phyloP scores from a whole-genome alignment of 2,797 vertebrate species.

The Nothura maculosa region DNA sequence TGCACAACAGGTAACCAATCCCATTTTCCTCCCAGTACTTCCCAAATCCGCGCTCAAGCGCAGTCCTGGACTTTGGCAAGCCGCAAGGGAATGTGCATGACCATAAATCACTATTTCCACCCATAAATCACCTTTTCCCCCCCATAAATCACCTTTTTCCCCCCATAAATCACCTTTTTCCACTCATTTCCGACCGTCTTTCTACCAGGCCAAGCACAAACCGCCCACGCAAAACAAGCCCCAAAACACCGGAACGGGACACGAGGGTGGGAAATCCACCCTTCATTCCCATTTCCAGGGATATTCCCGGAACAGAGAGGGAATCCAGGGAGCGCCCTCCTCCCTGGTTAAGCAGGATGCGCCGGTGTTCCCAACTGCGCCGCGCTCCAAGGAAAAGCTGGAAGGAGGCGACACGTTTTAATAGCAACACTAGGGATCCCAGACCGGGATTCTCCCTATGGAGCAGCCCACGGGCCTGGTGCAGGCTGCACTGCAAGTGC shows the following conservation, averaged over 20 bases:
- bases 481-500: too few relatives aligned
- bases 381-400: too few relatives aligned
- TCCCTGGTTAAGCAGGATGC: neutral
- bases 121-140: neutral
- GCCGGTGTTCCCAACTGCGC: neutral
- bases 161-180: neutral
- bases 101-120: neutral
- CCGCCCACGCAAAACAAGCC: neutral
- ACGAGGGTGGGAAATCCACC: neutral
- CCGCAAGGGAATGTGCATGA: too few relatives aligned
- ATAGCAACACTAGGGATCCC: too few relatives aligned
- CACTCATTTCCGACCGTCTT: neutral
- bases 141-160: neutral
- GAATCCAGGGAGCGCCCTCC: too few relatives aligned
- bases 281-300: too few relatives aligned
- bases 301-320: too few relatives aligned
- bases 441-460: too few relatives aligned
- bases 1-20: too few relatives aligned
- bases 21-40: neutral
- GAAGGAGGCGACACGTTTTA: neutral
- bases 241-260: too few relatives aligned
- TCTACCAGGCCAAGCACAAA: neutral
- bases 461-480: too few relatives aligned
- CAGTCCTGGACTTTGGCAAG: neutral
- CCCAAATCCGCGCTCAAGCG: too few relatives aligned